phyloP scores from a whole-genome alignment of 1,140 invertebrate species.

The Acromyrmex charruanus region DNA sequence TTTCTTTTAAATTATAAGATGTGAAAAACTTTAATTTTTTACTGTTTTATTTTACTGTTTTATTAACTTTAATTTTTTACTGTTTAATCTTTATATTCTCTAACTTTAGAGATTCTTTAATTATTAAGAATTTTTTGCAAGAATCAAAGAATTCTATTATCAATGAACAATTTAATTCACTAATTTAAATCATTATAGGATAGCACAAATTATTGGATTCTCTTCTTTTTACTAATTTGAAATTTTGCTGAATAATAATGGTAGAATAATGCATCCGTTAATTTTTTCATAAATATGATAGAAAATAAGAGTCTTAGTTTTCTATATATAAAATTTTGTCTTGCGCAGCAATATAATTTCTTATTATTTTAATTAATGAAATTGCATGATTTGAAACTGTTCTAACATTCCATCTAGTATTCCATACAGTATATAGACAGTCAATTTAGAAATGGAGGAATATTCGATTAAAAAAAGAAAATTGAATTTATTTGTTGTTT shows the following conservation, averaged over 20 bases:
- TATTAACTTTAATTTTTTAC: not conserved
- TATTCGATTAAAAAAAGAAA: conserved; percentile 64
- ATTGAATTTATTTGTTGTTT: conserved; percentile 22
- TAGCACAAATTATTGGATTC: not conserved
- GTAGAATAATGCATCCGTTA: not conserved
- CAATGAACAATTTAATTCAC: not conserved
- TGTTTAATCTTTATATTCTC: not conserved
- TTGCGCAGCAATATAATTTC: conserved; percentile 59
- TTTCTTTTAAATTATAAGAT: not conserved
- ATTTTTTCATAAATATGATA: not conserved
- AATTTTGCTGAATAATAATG: not conserved
- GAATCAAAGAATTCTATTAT: not conserved
- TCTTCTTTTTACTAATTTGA: not conserved
- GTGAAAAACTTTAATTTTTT: not conserved
- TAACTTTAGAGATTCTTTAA: not conserved
- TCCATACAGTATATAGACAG: conserved; percentile 61
- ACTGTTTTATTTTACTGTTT: not conserved
- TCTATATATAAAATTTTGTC: not conserved
- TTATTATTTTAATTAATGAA: not conserved
- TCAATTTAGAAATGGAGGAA: conserved; percentile 63
- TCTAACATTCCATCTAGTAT: not conserved
- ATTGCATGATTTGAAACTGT: conserved; percentile 27
- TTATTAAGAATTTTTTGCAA: not conserved
- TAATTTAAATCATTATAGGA: not conserved
- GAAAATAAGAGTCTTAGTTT: not conserved